phyloP scores from a whole-genome alignment of 2,797 vertebrate genomes.

The Psittacula echo region DNA sequence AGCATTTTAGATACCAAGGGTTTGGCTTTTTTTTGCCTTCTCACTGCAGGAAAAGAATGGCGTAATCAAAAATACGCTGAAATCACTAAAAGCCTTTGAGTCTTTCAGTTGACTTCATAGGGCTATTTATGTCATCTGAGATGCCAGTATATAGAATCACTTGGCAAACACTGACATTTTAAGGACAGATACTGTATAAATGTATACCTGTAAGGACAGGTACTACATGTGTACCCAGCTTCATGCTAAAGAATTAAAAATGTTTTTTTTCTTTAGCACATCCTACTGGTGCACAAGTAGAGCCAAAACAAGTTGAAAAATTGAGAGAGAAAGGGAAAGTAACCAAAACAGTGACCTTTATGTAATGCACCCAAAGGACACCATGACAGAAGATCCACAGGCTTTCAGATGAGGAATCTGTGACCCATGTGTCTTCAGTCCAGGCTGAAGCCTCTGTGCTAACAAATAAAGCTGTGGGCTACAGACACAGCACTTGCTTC shows the following conservation, averaged over 20 bases:
- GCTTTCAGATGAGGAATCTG: neutral
- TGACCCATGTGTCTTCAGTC: neutral
- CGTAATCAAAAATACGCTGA: neutral
- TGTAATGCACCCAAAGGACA: neutral
- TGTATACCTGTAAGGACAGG: neutral
- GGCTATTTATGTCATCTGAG: neutral
- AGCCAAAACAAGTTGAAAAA: neutral
- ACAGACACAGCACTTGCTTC: neutral
- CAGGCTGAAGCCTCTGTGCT: neutral
- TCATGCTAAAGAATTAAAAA: neutral
- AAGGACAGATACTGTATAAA: neutral
- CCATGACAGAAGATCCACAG: neutral
- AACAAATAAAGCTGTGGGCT: neutral
- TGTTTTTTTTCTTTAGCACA: neutral
- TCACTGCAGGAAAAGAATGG: constrained; percentile 5
- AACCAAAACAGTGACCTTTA: constrained; percentile 7
- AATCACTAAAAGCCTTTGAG: neutral
- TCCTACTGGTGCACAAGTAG: neutral
- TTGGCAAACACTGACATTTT: neutral
- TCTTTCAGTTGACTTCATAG: neutral
- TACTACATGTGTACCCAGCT: neutral
- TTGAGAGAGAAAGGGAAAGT: neutral
- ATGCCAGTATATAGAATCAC: neutral
- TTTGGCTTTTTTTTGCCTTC: neutral
- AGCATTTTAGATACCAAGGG: neutral